These are phyloP conservation scores for Varecia variegata DNA, from an alignment of 2,797 vertebrate species.

Conservation along the genomic window DNA sequence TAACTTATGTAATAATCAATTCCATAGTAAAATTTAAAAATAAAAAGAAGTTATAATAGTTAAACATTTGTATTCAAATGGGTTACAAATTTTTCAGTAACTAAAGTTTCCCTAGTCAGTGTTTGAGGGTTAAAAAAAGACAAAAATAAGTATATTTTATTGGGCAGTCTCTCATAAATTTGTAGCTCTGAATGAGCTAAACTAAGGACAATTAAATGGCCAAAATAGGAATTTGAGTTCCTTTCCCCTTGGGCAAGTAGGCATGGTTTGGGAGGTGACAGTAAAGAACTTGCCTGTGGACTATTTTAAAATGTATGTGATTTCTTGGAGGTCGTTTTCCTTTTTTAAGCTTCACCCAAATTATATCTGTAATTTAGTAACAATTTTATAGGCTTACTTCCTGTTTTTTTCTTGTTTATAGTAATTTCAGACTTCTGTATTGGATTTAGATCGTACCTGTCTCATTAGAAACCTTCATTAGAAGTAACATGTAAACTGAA, in stretches of 20 bases:
- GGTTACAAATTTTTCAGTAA: constrained; percentile 30
- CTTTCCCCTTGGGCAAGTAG: background rate
- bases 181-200: constrained; percentile 15
- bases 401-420: constrained; percentile 29
- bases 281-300: background rate
- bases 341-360: constrained; percentile 50
- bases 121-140: background rate
- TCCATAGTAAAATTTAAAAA: background rate
- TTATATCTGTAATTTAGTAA: constrained; percentile 40
- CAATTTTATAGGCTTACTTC: constrained; percentile 16
- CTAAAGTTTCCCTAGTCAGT: background rate
- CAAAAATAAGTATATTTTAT: background rate
- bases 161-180: constrained; percentile 1
- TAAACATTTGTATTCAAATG: background rate
- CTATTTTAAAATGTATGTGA: background rate
- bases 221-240: background rate
- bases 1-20: constrained; percentile 30
- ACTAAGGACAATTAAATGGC: constrained; percentile 7
- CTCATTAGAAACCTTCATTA: constrained; percentile 54
- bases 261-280: background rate
- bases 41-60: constrained; percentile 40
- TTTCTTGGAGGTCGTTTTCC: constrained; percentile 7
- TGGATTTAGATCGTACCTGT: constrained; percentile 41
- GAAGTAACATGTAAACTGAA: constrained; percentile 51
- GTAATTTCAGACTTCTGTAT: constrained; percentile 54